These are phyloP conservation scores for Ranitomeya imitator DNA, from an alignment of 2,113 vertebrate genomes.

Conservation along the genomic window DNA sequence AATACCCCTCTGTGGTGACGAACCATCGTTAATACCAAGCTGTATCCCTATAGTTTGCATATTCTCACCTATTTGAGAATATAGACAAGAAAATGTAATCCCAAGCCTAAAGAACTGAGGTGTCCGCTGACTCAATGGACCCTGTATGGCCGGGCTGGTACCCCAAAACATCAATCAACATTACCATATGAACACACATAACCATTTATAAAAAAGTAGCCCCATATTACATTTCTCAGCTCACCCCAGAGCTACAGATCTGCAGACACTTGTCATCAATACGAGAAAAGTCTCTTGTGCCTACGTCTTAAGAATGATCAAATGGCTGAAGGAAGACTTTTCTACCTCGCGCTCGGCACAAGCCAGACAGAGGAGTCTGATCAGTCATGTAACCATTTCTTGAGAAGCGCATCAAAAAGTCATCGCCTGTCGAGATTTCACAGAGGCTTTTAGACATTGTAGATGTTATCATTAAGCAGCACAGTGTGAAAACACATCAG, in stretches of 20 bases:
- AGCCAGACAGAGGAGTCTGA: constrained; percentile 18
- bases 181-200: background rate
- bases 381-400: constrained; percentile 16
- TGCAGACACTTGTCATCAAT: constrained; percentile 16
- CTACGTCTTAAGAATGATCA: constrained; percentile 19
- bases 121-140: background rate
- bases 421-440: constrained; percentile 23
- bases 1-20: too few species aligned
- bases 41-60: too few species aligned
- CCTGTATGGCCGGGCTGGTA: background rate
- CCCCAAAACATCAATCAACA: background rate
- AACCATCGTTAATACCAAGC: too few species aligned
- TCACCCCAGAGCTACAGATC: background rate
- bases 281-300: constrained; percentile 15
- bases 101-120: background rate
- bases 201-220: background rate
- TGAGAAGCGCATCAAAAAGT: constrained; percentile 2
- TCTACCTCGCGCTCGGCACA: background rate
- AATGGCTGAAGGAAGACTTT: constrained; percentile 1
- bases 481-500: background rate
- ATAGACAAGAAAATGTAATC: background rate
- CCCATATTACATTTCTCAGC: background rate
- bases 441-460: constrained; percentile 26
- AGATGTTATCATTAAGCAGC: constrained; percentile 13
- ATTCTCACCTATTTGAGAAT: background rate